phyloP scores from a whole-genome alignment of 1,140 invertebrate species.

The Teleogryllus occipitalis region DNA sequence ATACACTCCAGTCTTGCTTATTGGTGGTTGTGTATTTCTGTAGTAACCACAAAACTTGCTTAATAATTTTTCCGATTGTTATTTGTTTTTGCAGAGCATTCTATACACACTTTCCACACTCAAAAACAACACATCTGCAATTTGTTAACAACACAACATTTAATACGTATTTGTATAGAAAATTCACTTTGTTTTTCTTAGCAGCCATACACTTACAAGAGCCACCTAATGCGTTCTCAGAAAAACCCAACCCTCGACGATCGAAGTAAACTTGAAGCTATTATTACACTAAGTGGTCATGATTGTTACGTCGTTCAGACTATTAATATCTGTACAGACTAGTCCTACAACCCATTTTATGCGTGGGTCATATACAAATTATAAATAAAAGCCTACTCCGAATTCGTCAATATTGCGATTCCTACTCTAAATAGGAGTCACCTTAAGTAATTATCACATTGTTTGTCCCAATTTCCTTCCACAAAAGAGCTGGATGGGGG shows the following conservation, averaged over 20 bases:
- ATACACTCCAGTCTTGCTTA: not conserved
- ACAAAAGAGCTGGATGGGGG: no score
- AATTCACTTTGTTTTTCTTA: not conserved
- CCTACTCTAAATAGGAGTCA: not conserved
- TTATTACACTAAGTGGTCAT: not conserved
- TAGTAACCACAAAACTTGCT: not conserved
- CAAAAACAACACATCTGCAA: not conserved
- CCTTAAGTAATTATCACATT: not conserved
- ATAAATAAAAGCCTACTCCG: not conserved
- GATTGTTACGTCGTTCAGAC: not conserved
- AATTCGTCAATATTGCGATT: not conserved
- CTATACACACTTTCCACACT: conserved; percentile 4
- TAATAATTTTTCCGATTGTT: not conserved
- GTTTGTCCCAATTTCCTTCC: not conserved
- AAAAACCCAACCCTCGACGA: not conserved
- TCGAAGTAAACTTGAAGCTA: not conserved
- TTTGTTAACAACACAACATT: not conserved
- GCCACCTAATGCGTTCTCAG: not conserved
- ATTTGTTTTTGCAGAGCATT: not conserved
- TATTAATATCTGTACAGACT: not conserved
- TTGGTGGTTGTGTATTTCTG: conserved; percentile 1
- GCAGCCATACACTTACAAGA: not conserved
- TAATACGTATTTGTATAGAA: not conserved
- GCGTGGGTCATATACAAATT: not conserved
- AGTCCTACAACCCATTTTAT: not conserved